Evolutionary conservation across 2,113 vertebrate genomes (phyloP).

Genomic region (Chionodraco myersi): DNA sequence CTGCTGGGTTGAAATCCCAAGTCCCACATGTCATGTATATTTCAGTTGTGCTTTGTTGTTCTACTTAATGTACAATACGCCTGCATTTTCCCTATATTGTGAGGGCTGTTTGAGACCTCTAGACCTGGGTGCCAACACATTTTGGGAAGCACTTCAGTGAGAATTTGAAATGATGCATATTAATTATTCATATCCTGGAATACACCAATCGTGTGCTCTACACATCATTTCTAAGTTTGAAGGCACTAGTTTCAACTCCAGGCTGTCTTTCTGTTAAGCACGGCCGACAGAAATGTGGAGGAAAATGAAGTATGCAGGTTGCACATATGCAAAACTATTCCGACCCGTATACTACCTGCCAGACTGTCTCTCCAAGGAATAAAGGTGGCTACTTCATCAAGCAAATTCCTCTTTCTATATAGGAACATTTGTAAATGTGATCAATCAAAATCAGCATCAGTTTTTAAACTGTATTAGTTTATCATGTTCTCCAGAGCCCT

Average conservation of each 20-base stretch:
- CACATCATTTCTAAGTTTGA: constrained; percentile 74
- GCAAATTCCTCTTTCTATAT: constrained; percentile 5
- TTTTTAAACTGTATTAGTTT: constrained; percentile 6
- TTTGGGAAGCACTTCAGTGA: constrained; percentile 84
- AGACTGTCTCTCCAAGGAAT: constrained; percentile 2
- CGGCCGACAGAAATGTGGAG: constrained; percentile 25
- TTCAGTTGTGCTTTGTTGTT: constrained; percentile 80
- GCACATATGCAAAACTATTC: constrained; percentile 38
- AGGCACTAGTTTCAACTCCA: constrained; percentile 65
- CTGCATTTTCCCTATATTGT: constrained; percentile 73
- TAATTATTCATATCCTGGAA: constrained; percentile 82
- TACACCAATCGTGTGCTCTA: constrained; percentile 75
- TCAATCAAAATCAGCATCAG: constrained; percentile 13
- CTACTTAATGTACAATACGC: constrained; percentile 74
- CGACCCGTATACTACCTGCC: constrained; percentile 34
- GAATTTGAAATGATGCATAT: constrained; percentile 80
- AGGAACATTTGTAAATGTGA: constrained; percentile 8
- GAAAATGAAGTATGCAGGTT: constrained; percentile 27
- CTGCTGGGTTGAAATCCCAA: constrained; percentile 55
- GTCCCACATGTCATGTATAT: constrained; percentile 76
- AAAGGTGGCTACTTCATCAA: constrained; percentile 26
- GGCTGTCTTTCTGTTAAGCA: constrained; percentile 39
- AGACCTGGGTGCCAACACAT: constrained; percentile 79
- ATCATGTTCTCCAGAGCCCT: constrained; percentile 16
- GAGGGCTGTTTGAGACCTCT: constrained; percentile 77